Percentiles rank a stretch among this genome's conserved stretches.
These are phyloP conservation scores for Pholis gunnellus DNA, from an alignment of 2,113 vertebrate species.

Conservation along the genomic window DNA sequence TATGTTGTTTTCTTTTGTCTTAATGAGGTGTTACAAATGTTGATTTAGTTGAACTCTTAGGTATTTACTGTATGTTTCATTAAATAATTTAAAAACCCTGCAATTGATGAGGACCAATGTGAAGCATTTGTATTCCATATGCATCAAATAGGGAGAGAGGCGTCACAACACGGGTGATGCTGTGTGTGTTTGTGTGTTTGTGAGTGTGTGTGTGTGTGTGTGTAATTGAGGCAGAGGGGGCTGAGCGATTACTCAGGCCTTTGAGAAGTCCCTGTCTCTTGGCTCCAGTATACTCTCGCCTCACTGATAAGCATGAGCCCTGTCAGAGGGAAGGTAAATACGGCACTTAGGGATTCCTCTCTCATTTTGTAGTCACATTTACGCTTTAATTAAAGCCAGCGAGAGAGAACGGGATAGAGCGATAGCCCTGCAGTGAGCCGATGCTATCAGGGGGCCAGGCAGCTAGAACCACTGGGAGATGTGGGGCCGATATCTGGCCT, in stretches of 20 bases:
- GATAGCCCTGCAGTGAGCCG: constrained; percentile 77
- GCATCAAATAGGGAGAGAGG: constrained; percentile 23
- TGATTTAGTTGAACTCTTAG: constrained; percentile 24
- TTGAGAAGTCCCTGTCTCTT: constrained; percentile 71
- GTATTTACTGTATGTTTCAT: constrained; percentile 44
- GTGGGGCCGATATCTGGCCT: constrained; percentile 59
- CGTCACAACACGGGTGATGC: constrained; percentile 21
- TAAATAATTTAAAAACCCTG: constrained; percentile 16
- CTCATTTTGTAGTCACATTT: constrained; percentile 84
- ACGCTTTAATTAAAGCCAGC: constrained; percentile 81
- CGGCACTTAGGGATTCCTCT: constrained; percentile 83
- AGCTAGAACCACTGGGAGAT: constrained; percentile 61
- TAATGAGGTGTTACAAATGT: constrained; percentile 32
- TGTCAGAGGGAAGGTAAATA: constrained; percentile 82
- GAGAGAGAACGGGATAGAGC: constrained; percentile 55
- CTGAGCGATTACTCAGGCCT: constrained; percentile 70
- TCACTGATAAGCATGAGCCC: constrained; percentile 77
- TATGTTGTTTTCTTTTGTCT: constrained; percentile 35
- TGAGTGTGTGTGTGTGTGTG: neutral
- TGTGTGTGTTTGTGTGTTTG: constrained; percentile 18
- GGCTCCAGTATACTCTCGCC: constrained; percentile 46
- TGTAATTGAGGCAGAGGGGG: constrained; percentile 24
- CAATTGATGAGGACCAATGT: constrained; percentile 9
- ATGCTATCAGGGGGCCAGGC: constrained; percentile 78
- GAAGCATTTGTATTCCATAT: constrained; percentile 52